Conservation (phyloP, 2,888 invertebrate species). For the Pterostichus madidus region DNA sequence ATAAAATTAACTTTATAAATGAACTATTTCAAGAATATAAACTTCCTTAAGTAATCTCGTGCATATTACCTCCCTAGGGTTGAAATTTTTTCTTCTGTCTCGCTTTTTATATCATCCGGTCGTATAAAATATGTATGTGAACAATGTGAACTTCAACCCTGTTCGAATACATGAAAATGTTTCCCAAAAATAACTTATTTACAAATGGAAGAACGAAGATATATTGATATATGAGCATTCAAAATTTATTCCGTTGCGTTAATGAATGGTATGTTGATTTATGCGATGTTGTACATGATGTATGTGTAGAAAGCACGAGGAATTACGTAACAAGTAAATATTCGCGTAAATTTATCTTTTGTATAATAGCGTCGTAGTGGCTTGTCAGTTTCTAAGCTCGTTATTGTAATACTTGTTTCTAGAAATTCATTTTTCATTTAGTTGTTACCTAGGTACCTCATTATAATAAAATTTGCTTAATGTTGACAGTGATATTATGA, state of each 20-base stretch:
- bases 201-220: background rate
- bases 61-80: too few relatives aligned
- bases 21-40: too few relatives aligned
- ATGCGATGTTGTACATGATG: slow-evolving; percentile 13
- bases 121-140: too few relatives aligned
- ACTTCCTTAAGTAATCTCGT: too few relatives aligned
- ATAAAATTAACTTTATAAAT: too few relatives aligned
- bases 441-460: background rate
- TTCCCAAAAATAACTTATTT: too few relatives aligned
- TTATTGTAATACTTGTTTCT: background rate
- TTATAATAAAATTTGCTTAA: slow-evolving; percentile 42
- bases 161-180: too few relatives aligned
- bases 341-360: slow-evolving; percentile 35
- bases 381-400: slow-evolving; percentile 19
- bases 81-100: too few relatives aligned
- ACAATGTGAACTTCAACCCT: too few relatives aligned
- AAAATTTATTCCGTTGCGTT: slow-evolving; percentile 9
- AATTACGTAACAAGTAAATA: background rate
- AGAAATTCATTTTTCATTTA: slow-evolving; percentile 31
- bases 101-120: too few relatives aligned
- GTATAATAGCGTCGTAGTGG: background rate
- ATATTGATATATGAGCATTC: slow-evolving; percentile 18
- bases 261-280: slow-evolving; percentile 39
- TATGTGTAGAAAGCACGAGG: slow-evolving; percentile 10
- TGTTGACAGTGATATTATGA: slow-evolving; percentile 23